A percentile compares a stretch with the other conserved stretches of the same genome.
phyloP scores from a whole-genome alignment of 2,113 vertebrate species.

The Marmota monax region DNA sequence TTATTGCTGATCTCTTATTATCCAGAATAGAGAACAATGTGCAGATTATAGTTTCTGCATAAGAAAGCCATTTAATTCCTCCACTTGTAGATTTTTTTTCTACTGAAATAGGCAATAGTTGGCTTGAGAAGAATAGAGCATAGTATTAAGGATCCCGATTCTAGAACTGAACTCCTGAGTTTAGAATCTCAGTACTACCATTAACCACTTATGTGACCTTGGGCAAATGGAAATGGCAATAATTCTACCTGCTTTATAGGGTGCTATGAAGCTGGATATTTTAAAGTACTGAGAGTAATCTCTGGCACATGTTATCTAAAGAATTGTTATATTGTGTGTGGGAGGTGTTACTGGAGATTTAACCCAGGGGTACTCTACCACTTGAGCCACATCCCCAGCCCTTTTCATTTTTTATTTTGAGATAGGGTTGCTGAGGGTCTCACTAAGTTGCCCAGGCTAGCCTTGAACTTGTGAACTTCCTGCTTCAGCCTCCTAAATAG shows the following conservation, averaged over 20 bases:
- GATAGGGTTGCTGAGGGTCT: not conserved
- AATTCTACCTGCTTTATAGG: not conserved
- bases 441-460: not conserved
- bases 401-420: not conserved
- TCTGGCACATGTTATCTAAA: not conserved
- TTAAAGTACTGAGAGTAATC: constrained; percentile 19
- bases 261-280: not conserved
- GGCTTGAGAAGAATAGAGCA: constrained; percentile 18
- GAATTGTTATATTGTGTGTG: not conserved
- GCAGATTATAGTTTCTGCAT: not conserved
- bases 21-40: not conserved
- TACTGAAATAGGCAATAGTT: constrained; percentile 1
- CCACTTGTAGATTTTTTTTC: not conserved
- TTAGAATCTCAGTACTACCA: not conserved
- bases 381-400: not conserved
- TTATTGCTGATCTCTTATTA: constrained; percentile 16
- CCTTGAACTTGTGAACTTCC: not conserved
- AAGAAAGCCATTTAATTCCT: not conserved
- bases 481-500: not conserved
- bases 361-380: not conserved
- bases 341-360: not conserved
- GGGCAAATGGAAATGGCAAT: not conserved
- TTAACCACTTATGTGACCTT: not conserved
- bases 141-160: not conserved
- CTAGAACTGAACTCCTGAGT: constrained; percentile 1